phyloP scores from a whole-genome alignment of 2,113 vertebrate genomes.

The Sterrhoptilus dennistouni region DNA sequence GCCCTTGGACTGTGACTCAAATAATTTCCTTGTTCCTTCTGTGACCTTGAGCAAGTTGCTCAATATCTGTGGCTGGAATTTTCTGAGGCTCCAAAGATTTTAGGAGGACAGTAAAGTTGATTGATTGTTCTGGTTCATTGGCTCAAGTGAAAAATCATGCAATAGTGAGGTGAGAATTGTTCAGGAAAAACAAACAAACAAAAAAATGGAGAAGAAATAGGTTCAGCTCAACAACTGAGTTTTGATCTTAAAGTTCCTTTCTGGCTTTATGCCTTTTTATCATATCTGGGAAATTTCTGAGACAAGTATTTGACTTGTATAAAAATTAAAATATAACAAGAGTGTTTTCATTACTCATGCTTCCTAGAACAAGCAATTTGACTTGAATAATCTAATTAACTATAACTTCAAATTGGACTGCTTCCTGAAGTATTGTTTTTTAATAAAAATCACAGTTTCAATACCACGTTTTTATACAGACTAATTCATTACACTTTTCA shows the following conservation, averaged over 20 bases:
- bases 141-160: neutral
- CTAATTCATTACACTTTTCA: neutral
- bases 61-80: neutral
- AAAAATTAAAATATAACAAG: neutral
- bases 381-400: neutral
- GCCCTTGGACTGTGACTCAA: conserved; percentile 37
- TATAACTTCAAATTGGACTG: neutral
- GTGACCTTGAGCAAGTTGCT: conserved; percentile 39
- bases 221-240: neutral
- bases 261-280: neutral
- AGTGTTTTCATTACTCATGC: neutral
- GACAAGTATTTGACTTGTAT: neutral
- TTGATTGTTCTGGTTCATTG: neutral
- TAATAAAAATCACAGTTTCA: neutral
- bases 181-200: neutral
- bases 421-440: neutral
- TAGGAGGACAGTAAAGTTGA: neutral
- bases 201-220: neutral
- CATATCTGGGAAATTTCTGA: neutral
- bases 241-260: neutral
- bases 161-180: neutral
- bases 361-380: neutral
- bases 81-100: neutral
- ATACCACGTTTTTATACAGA: neutral
- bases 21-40: conserved; percentile 41